Evolutionary conservation across 2,888 invertebrate species (phyloP).

Genomic region (Microdon myrmicae): DNA sequence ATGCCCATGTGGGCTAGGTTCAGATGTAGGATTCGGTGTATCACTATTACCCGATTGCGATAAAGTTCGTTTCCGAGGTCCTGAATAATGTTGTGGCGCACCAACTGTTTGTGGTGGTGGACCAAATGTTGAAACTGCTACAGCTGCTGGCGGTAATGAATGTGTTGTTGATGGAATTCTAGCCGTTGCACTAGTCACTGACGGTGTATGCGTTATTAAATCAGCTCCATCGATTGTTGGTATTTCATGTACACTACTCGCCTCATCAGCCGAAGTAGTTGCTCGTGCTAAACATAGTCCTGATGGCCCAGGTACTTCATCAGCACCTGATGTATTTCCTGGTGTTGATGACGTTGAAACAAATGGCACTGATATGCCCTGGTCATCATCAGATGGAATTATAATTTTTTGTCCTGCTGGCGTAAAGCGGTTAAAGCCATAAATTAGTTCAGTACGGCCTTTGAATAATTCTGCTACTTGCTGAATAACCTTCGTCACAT

Average conservation of each 20-base stretch:
- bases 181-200: slow-evolving; percentile 56
- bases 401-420: slow-evolving; percentile 99
- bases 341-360: slow-evolving; percentile 81
- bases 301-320: slow-evolving; percentile 53
- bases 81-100: slow-evolving; percentile 61
- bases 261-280: no score
- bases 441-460: slow-evolving; percentile 96
- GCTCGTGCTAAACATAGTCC: slow-evolving; percentile 55
- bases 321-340: slow-evolving; percentile 56
- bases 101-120: slow-evolving; percentile 55
- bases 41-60: slow-evolving; percentile 54
- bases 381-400: slow-evolving; percentile 91
- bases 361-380: slow-evolving; percentile 74
- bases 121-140: slow-evolving; percentile 56
- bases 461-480: slow-evolving; percentile 83
- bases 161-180: slow-evolving; percentile 62
- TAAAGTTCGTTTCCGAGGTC: slow-evolving; percentile 60
- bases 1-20: slow-evolving; percentile 62
- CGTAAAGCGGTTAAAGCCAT: slow-evolving; percentile 98
- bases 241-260: slow-evolving; percentile 46
- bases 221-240: slow-evolving; percentile 58
- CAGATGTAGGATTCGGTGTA: slow-evolving; percentile 60
- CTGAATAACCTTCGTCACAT: slow-evolving; percentile 80
- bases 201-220: slow-evolving; percentile 60
- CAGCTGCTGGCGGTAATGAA: slow-evolving; percentile 53